phyloP scores from a whole-genome alignment of 2,797 vertebrate genomes.

The Petrocephalus schoutedeni region DNA sequence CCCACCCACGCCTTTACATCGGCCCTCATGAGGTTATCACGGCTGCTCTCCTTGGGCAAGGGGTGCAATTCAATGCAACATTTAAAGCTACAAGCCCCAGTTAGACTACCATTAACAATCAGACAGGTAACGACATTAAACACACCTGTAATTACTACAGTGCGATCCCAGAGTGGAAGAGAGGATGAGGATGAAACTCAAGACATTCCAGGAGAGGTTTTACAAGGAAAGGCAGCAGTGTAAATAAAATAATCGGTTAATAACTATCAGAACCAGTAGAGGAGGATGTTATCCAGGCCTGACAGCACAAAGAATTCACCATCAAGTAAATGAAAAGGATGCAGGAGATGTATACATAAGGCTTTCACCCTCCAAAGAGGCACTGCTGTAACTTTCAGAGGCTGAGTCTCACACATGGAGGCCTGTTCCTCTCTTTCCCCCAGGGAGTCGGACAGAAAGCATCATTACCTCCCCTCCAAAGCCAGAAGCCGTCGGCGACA shows the following conservation, averaged over 20 bases:
- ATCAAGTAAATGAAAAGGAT: neutral
- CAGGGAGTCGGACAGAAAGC: neutral
- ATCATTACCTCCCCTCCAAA: neutral
- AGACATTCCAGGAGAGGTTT: neutral
- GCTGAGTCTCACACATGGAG: neutral
- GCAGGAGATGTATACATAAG: neutral
- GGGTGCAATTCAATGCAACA: neutral
- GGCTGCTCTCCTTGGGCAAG: neutral
- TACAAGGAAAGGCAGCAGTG: neutral
- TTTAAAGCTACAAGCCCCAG: neutral
- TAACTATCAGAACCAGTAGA: neutral
- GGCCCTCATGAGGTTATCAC: neutral
- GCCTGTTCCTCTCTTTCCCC: neutral
- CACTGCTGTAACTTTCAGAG: neutral
- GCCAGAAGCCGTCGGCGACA: neutral
- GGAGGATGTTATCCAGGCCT: neutral
- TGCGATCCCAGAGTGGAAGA: neutral
- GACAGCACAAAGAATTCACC: too few relatives aligned
- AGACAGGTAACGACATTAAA: neutral
- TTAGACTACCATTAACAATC: neutral
- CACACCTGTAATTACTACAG: neutral
- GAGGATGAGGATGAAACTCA: neutral
- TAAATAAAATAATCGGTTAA: neutral
- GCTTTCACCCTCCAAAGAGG: neutral
- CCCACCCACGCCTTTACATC: neutral